Percentiles rank a stretch among this genome's conserved stretches.
phyloP scores from a whole-genome alignment of 2,888 invertebrate genomes.

The Aproaerema taeniolella region DNA sequence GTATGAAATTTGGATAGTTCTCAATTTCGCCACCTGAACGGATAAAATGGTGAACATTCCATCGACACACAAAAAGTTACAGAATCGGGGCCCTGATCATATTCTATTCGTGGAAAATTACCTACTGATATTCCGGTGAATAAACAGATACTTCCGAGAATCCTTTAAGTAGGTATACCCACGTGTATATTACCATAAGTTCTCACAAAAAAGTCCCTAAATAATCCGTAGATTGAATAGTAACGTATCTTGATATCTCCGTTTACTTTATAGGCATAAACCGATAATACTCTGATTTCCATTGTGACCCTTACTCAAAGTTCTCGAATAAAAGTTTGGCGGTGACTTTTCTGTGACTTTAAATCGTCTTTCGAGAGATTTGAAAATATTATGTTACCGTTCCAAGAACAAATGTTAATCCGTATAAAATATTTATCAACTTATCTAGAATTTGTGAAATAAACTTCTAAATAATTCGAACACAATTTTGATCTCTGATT shows the following conservation, averaged over 20 bases:
- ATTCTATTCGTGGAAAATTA: no score
- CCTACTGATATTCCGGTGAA: no score
- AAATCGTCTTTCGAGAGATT: not conserved
- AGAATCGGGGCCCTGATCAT: no score
- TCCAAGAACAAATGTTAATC: not conserved
- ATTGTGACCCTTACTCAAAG: constrained; percentile 7
- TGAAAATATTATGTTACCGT: not conserved
- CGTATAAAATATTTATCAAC: not conserved
- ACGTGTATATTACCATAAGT: constrained; percentile 6
- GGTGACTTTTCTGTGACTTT: not conserved
- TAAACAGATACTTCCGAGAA: no score
- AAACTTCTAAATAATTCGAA: not conserved
- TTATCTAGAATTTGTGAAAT: not conserved
- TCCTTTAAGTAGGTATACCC: not conserved
- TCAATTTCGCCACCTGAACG: no score
- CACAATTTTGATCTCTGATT: not conserved
- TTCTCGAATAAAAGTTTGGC: not conserved
- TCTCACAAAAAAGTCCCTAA: constrained; percentile 7
- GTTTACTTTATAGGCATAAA: constrained; percentile 14
- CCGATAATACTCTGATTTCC: constrained; percentile 16
- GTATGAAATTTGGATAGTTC: no score
- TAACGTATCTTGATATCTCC: not conserved
- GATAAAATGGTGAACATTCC: no score
- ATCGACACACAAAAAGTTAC: no score
- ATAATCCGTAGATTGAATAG: constrained; percentile 3